Evolutionary conservation across 2,888 invertebrate genomes (phyloP).

Genomic region (Xestia ashworthii): DNA sequence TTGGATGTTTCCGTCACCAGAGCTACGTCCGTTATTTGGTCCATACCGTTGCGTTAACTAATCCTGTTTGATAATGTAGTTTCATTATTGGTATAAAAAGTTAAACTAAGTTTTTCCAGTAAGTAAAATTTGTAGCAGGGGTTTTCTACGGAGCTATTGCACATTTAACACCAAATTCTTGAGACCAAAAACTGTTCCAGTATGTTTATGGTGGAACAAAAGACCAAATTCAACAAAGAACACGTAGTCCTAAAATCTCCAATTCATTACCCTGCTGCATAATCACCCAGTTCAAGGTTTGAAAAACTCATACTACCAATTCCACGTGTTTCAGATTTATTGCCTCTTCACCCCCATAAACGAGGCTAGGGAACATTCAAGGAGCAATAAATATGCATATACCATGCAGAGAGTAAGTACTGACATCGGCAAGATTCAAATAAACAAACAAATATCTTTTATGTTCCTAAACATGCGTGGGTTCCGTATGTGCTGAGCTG

Average conservation of each 20-base stretch:
- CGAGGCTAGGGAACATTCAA: conserved; percentile 22
- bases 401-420: conserved; percentile 41
- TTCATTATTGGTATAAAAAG: no score
- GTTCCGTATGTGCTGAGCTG: conserved; percentile 32
- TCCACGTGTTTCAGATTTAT: conserved; percentile 40
- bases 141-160: not conserved
- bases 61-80: no score
- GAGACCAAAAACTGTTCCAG: no score
- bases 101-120: no score
- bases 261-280: not conserved
- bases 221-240: not conserved
- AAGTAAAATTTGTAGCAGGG: no score
- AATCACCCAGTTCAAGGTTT: not conserved
- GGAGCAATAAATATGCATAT: conserved; percentile 48
- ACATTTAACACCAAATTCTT: no score
- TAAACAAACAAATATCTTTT: conserved; percentile 57
- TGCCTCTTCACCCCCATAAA: conserved; percentile 11
- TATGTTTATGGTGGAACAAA: not conserved
- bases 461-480: conserved; percentile 51
- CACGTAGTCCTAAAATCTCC: not conserved
- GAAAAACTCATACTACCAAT: not conserved
- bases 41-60: no score
- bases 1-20: not conserved
- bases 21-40: no score
- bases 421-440: conserved; percentile 49